phyloP scores from a whole-genome alignment of 2,797 vertebrate genomes.

The Notamacropus eugenii region DNA sequence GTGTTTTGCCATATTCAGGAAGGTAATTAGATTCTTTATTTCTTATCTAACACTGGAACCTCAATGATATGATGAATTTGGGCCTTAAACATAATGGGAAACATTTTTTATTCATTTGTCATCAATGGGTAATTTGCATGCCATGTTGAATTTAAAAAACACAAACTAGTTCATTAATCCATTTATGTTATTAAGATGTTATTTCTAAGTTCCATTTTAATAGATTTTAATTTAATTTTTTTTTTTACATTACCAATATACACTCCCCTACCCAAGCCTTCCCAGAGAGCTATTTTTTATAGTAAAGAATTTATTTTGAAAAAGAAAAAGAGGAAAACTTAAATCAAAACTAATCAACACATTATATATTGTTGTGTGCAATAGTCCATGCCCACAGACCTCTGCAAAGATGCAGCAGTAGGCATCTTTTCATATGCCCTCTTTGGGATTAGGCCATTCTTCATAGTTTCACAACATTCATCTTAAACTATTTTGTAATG shows the following conservation, averaged over 20 bases:
- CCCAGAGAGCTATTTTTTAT: neutral
- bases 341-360: neutral
- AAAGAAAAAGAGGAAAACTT: neutral
- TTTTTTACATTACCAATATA: neutral
- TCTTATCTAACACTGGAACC: neutral
- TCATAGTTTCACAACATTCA: neutral
- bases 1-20: slow-evolving; percentile 4
- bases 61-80: slow-evolving; percentile 59
- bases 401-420: neutral
- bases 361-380: neutral
- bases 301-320: neutral
- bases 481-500: neutral
- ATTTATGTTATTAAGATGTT: neutral
- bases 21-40: slow-evolving; percentile 19
- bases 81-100: slow-evolving; percentile 36
- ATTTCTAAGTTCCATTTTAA: neutral
- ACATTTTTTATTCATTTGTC: slow-evolving; percentile 42
- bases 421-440: neutral
- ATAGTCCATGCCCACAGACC: neutral
- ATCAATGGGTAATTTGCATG: slow-evolving; percentile 32
- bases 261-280: neutral
- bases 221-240: neutral
- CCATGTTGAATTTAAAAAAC: slow-evolving; percentile 35
- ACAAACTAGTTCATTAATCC: slow-evolving; percentile 33
- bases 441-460: neutral